These are phyloP conservation scores for Drosophila bunnanda DNA, from an alignment of 2,888 invertebrate species.

Conservation along the genomic window DNA sequence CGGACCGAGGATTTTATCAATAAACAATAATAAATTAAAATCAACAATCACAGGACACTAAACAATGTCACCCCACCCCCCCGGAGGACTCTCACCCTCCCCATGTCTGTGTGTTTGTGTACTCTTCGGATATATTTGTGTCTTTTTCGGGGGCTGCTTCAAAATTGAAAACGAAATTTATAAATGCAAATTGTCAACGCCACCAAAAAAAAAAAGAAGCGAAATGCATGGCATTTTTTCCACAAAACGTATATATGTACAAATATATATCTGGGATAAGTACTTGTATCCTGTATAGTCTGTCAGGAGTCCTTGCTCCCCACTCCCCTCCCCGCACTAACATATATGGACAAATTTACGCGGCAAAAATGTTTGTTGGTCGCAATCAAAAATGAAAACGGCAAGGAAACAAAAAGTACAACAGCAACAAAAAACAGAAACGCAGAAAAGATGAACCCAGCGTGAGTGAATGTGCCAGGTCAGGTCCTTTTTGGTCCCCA, in stretches of 20 bases:
- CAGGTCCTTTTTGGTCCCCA: slow-evolving; percentile 8
- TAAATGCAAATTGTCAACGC: slow-evolving; percentile 70
- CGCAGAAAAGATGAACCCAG: slow-evolving; percentile 2
- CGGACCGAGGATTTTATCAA: slow-evolving; percentile 69
- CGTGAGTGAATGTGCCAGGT: slow-evolving; percentile 2
- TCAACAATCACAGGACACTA: slow-evolving; percentile 59
- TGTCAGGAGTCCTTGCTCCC: not conserved
- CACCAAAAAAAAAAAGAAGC: slow-evolving; percentile 13
- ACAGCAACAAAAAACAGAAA: not conserved
- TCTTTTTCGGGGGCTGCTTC: slow-evolving; percentile 26
- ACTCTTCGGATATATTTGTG: not conserved
- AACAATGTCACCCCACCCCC: slow-evolving; percentile 9
- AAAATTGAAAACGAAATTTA: slow-evolving; percentile 71
- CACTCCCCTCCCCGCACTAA: not conserved
- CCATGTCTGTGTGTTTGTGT: not conserved
- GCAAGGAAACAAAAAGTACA: not conserved
- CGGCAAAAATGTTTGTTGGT: slow-evolving; percentile 38
- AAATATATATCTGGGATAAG: slow-evolving; percentile 9
- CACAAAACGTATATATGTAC: not conserved
- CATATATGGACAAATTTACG: slow-evolving; percentile 39
- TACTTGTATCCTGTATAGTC: slow-evolving; percentile 6
- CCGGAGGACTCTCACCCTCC: not conserved
- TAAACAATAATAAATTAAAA: slow-evolving; percentile 79
- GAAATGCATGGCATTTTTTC: slow-evolving; percentile 23
- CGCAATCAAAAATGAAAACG: slow-evolving; percentile 40